Percentiles rank a stretch among this genome's conserved stretches.
These are phyloP conservation scores for Emydura subglobosa DNA, from an alignment of 2,113 vertebrate genomes.

Conservation along the genomic window DNA sequence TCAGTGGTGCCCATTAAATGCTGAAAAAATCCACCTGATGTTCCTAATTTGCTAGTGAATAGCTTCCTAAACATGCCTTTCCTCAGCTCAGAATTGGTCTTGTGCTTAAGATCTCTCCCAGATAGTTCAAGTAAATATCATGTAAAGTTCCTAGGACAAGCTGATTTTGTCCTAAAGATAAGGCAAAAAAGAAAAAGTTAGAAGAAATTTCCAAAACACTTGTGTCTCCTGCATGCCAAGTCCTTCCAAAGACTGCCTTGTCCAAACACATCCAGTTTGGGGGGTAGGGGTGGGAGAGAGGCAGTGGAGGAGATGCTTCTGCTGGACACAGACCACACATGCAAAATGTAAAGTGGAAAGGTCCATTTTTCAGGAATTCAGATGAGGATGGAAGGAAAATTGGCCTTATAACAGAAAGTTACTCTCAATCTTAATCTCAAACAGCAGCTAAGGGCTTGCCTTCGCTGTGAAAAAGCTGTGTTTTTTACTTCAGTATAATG, in stretches of 20 bases:
- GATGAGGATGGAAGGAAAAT: background rate
- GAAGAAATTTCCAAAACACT: background rate
- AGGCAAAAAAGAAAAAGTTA: background rate
- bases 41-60: constrained; percentile 9
- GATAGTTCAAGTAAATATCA: background rate
- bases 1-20: constrained; percentile 38
- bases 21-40: constrained; percentile 33
- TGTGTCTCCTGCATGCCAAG: background rate
- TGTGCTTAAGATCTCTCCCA: background rate
- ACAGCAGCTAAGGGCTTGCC: background rate
- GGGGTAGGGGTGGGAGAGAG: background rate
- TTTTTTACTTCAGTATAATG: background rate
- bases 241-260: background rate
- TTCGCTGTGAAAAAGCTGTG: background rate
- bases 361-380: background rate
- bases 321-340: background rate
- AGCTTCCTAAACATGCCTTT: background rate
- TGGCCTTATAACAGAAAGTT: background rate
- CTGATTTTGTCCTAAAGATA: background rate
- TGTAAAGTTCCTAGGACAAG: background rate
- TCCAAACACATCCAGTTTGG: background rate
- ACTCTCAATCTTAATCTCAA: background rate
- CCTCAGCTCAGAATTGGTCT: background rate
- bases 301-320: background rate
- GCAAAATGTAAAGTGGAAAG: background rate